phyloP scores from a whole-genome alignment of 2,113 vertebrate genomes.

The Prionailurus bengalensis region DNA sequence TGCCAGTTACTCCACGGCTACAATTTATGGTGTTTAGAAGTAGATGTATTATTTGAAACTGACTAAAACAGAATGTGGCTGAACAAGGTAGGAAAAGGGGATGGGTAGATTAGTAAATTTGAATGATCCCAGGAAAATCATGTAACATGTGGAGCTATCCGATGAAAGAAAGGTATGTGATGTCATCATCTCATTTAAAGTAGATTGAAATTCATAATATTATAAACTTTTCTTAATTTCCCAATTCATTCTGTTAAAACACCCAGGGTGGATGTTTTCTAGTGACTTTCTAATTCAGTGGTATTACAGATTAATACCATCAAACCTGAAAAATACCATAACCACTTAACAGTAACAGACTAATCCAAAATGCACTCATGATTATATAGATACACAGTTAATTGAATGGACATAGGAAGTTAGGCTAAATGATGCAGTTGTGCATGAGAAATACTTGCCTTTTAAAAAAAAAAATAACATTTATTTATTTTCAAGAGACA shows the following conservation, averaged over 20 bases:
- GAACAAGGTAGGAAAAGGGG: background rate
- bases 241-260: background rate
- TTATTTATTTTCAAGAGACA: no score
- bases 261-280: background rate
- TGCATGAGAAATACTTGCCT: background rate
- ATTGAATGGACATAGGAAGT: background rate
- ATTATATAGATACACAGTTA: background rate
- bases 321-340: background rate
- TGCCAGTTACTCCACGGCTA: background rate
- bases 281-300: background rate
- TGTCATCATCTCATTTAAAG: background rate
- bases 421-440: background rate
- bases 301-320: background rate
- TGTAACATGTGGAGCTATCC: background rate
- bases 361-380: background rate
- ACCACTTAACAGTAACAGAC: background rate
- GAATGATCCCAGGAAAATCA: background rate
- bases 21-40: background rate
- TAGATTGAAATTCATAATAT: background rate
- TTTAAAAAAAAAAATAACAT: no score
- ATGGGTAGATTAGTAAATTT: background rate
- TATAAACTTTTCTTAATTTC: background rate
- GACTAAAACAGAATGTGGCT: background rate
- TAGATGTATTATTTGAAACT: background rate
- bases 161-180: background rate